Percentiles rank a stretch among this genome's conserved stretches.
These are phyloP conservation scores for Clitarchus hookeri DNA, from an alignment of 2,888 invertebrate genomes.

Conservation along the genomic window DNA sequence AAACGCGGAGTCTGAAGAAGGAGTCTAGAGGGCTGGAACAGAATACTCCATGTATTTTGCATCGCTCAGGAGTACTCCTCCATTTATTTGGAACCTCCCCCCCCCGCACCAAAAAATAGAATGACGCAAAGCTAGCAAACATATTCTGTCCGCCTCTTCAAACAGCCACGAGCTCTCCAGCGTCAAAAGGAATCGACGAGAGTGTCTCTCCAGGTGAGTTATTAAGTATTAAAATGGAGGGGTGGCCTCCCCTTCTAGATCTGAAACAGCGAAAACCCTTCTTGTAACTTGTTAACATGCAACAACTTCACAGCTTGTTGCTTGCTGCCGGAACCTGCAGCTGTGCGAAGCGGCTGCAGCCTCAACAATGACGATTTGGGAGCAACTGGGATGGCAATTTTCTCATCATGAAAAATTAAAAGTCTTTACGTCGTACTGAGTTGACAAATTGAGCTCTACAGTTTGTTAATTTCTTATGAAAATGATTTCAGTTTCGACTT, in stretches of 20 bases:
- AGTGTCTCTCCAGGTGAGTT: neutral
- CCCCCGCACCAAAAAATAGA: too few species aligned
- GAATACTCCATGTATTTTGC: neutral
- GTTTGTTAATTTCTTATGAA: too few species aligned
- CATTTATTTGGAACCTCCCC: neutral
- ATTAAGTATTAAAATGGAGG: neutral
- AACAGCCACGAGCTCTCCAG: neutral
- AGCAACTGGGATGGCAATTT: too few species aligned
- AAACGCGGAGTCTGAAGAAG: neutral
- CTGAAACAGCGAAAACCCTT: neutral
- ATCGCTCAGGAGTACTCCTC: neutral
- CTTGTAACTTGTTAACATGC: neutral
- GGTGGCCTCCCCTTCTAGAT: neutral
- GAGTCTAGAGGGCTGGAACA: neutral
- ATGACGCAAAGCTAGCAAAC: neutral
- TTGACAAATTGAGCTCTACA: too few species aligned
- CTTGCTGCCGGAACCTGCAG: too few species aligned
- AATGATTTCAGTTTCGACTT: too few species aligned
- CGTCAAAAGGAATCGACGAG: neutral
- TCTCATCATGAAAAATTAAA: too few species aligned
- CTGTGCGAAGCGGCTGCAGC: too few species aligned
- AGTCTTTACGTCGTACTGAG: too few species aligned
- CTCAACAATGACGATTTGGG: too few species aligned
- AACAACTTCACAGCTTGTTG: neutral
- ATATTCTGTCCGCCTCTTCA: conserved; percentile 7